Evolutionary conservation across 2,113 vertebrate species (phyloP).

Genomic region (Oceanites oceanicus): DNA sequence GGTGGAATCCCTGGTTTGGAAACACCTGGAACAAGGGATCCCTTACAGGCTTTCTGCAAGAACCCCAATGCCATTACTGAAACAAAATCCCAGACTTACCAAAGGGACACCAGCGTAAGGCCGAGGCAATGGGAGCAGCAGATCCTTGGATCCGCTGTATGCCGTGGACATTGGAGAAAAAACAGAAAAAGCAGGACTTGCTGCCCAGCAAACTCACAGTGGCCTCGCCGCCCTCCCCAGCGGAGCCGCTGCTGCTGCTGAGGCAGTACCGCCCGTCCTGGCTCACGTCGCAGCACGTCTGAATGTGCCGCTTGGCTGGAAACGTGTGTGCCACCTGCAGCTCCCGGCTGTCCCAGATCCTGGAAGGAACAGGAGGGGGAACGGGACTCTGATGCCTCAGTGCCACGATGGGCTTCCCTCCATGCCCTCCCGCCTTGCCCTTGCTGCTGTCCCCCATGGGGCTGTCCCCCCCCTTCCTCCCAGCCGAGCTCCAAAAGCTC

Average conservation of each 20-base stretch:
- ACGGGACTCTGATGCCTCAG: fast-evolving
- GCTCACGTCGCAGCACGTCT: slow-evolving; percentile 91
- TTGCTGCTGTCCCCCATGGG: not conserved
- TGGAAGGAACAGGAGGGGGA: slow-evolving; percentile 30
- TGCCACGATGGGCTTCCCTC: fast-evolving
- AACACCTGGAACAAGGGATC: not conserved
- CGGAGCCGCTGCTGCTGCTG: slow-evolving; percentile 88
- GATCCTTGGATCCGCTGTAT: fast-evolving
- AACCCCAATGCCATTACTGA: not conserved
- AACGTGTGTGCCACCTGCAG: slow-evolving; percentile 89
- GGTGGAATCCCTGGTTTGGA: not conserved
- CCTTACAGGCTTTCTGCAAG: not conserved
- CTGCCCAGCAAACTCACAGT: slow-evolving; percentile 77
- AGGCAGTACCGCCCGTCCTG: slow-evolving; percentile 82
- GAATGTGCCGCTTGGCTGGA: slow-evolving; percentile 89
- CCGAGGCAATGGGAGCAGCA: not conserved
- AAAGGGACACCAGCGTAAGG: not conserved
- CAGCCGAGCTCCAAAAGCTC: not conserved
- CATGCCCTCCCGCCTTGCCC: not conserved
- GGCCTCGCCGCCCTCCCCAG: slow-evolving; percentile 89
- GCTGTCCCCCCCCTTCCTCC: not conserved
- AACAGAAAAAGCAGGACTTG: not conserved
- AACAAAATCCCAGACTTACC: not conserved
- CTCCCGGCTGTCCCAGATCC: slow-evolving; percentile 90
- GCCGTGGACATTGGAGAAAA: fast-evolving